Base-by-base conservation (phyloP, 2,888 invertebrate genomes). In the Cantharis rufa region DNA sequence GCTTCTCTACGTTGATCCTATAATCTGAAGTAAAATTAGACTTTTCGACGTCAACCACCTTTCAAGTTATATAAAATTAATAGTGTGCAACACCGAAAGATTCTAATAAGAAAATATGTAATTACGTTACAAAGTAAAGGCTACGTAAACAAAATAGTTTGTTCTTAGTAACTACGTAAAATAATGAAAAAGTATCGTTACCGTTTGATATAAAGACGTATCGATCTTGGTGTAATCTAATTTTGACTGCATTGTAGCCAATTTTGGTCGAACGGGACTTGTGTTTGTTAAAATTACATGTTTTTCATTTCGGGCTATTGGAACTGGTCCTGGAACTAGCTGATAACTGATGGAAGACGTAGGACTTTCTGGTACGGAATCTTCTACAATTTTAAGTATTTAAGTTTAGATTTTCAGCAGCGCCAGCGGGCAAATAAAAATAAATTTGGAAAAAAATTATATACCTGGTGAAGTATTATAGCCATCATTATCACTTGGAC, bases 171-270 rank as follows among this genome's bases (percentile, higher is more conserved):
- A 32, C 32, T 32, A 13, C 13, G 13, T 13, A 32, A 32, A 15
- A 10, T 21, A 18, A 64, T 64, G 24, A 63, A 62, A 62, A 4
- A 62, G 4, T 21, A 62, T 71, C 9, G 10, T 83, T 86, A 90
- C 90, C 84, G 88, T 89, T 84, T 90, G 89, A 82, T 91, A 91
- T n/a, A 91, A 84, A 0, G 90, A 88, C 77, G 90, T 89, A 84
- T 92, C 91, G 73, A 92, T 91, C 86, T 92, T 91, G 10, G 91
- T 90, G 82, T 91, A 92, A 84, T 92, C 93, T 80, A 93, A 87
- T 81, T 92, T 92, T 69, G 92, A 91, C 81, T 92, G 91, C 91
- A 92, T 92, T 16, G 92, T 90, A 15, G 90, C 88, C 3, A 90
- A 88, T 66, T 89, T 88, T 0, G 90, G 90, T 3, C 90, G 83